Percentiles rank a stretch among this genome's conserved stretches.
These are phyloP conservation scores for Apteryx mantelli DNA, from an alignment of 2,113 vertebrate species.

Conservation along the genomic window DNA sequence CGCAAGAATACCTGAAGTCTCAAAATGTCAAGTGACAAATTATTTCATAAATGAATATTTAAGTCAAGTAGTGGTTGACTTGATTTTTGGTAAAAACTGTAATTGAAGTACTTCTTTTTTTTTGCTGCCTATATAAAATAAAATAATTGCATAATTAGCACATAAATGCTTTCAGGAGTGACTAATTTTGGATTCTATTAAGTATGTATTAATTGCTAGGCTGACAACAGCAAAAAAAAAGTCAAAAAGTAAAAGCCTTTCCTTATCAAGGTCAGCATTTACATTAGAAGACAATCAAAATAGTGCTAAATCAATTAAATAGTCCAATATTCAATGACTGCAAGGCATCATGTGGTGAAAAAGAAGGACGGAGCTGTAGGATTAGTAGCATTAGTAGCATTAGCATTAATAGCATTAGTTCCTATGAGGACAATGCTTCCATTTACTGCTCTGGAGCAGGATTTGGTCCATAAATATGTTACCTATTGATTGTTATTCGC, in stretches of 20 bases:
- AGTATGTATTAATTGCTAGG: constrained; percentile 25
- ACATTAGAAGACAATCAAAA: background rate
- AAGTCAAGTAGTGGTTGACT: constrained; percentile 71
- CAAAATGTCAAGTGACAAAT: constrained; percentile 71
- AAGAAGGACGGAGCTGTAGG: background rate
- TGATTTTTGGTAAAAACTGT: constrained; percentile 54
- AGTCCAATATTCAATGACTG: background rate
- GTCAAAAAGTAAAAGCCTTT: background rate
- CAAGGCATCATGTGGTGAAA: background rate
- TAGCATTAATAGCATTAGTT: too few species aligned
- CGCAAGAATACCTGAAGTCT: background rate
- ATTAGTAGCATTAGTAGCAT: background rate
- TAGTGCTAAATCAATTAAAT: background rate
- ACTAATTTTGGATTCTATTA: constrained; percentile 62
- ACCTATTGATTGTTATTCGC: background rate
- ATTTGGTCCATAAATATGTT: background rate
- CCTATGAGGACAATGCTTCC: background rate
- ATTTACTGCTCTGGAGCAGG: background rate
- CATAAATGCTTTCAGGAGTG: constrained; percentile 65
- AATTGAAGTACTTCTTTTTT: constrained; percentile 57
- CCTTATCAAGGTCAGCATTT: constrained; percentile 48
- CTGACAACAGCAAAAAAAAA: constrained; percentile 19
- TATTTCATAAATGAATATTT: constrained; percentile 69
- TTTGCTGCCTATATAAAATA: constrained; percentile 66
- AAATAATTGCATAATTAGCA: constrained; percentile 75